Percentiles rank a stretch among this genome's conserved stretches.
Evolutionary conservation across 2,888 invertebrate species (phyloP).

Genomic region (Orthonychiurus folsomi): DNA sequence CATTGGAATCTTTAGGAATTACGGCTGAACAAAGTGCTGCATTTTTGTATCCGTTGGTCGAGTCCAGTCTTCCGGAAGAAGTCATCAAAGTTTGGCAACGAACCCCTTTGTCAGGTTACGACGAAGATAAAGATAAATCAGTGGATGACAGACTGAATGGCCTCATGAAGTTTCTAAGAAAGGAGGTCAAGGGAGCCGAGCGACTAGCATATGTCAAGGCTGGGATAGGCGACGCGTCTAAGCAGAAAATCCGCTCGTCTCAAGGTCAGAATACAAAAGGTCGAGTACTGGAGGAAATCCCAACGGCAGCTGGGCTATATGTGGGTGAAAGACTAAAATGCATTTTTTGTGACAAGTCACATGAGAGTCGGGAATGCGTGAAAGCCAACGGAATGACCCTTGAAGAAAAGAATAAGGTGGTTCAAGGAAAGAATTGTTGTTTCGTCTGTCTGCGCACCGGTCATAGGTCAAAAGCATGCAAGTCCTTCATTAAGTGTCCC

Average conservation of each 20-base stretch:
- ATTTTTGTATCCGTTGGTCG: slow-evolving; percentile 27
- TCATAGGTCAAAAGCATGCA: background rate
- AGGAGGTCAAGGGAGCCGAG: slow-evolving; percentile 14
- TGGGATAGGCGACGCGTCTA: background rate
- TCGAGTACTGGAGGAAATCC: background rate
- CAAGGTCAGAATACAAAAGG: background rate
- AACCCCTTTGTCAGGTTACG: slow-evolving; percentile 4
- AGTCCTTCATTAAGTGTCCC: background rate
- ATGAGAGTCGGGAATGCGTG: slow-evolving; percentile 9
- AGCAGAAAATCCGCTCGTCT: background rate
- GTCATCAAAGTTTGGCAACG: slow-evolving; percentile 21
- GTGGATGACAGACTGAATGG: background rate
- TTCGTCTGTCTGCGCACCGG: background rate
- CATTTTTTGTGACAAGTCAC: slow-evolving; percentile 10
- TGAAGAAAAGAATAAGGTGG: slow-evolving; percentile 3
- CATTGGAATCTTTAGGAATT: slow-evolving; percentile 23
- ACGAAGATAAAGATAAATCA: background rate
- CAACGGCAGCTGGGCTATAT: slow-evolving; percentile 11
- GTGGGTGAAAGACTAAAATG: background rate
- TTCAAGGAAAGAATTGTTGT: slow-evolving; percentile 4
- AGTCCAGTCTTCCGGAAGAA: slow-evolving; percentile 26
- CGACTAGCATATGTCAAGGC: slow-evolving; percentile 3
- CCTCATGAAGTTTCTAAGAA: slow-evolving; percentile 14
- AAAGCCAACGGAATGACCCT: slow-evolving; percentile 5
- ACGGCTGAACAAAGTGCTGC: slow-evolving; percentile 19